Evolutionary conservation across 2,113 vertebrate species (phyloP).

Genomic region (Forbesichthys agassizii): DNA sequence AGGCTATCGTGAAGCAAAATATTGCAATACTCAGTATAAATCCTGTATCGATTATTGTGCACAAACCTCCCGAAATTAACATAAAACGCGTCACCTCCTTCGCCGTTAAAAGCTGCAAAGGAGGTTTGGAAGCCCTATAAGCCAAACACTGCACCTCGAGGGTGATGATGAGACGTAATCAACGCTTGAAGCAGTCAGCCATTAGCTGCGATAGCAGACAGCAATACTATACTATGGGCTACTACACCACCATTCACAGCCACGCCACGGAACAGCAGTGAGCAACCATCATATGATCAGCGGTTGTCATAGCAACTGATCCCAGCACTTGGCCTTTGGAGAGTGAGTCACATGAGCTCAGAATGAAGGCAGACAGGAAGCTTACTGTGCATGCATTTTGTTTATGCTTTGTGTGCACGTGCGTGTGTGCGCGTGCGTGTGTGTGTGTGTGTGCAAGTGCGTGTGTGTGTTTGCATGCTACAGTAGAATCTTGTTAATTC

Average conservation of each 20-base stretch:
- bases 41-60: no score
- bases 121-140: no score
- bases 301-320: slow-evolving; percentile 81
- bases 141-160: no score
- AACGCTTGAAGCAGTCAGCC: no score
- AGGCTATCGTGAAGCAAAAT: no score
- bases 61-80: no score
- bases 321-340: slow-evolving; percentile 76
- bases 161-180: no score
- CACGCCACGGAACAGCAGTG: slow-evolving; percentile 38
- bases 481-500: background rate
- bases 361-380: slow-evolving; percentile 67
- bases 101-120: slow-evolving; percentile 51
- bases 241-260: slow-evolving; percentile 39
- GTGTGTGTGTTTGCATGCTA: slow-evolving; percentile 13
- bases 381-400: slow-evolving; percentile 59
- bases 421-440: background rate
- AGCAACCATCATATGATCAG: slow-evolving; percentile 79
- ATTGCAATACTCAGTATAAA: no score
- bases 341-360: slow-evolving; percentile 78
- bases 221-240: background rate
- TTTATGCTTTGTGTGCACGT: slow-evolving; percentile 18
- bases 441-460: slow-evolving; percentile 7
- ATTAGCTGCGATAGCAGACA: no score
- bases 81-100: slow-evolving; percentile 7